A percentile compares a stretch with the other conserved stretches of the same genome.
Evolutionary conservation across 64 coral and sea anemone species (phyloP).

Genomic region (Platygyra sinensis): DNA sequence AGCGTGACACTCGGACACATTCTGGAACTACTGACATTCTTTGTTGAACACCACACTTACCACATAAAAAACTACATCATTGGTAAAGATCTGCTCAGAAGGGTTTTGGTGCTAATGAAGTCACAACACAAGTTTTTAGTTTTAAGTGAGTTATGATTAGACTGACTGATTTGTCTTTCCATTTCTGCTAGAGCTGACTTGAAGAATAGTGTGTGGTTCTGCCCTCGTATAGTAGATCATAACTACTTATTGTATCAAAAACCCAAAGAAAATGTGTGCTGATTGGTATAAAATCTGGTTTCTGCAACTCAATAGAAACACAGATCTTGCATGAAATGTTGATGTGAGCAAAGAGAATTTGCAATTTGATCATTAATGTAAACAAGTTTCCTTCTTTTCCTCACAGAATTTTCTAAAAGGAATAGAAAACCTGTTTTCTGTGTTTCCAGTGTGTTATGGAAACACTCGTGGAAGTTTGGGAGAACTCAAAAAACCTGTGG

Average conservation of each 20-base stretch:
- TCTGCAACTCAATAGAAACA: background rate
- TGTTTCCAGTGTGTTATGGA: no score
- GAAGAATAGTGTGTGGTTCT: no score
- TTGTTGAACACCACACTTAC: conserved; percentile 93
- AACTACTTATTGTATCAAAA: no score
- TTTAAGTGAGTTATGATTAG: conserved; percentile 77
- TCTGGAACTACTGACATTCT: conserved; percentile 92
- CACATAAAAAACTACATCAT: conserved; percentile 99
- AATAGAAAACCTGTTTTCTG: no score
- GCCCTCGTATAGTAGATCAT: background rate
- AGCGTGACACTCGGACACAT: conserved; percentile 88
- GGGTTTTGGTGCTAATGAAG: conserved; percentile 90
- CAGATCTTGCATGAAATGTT: no score
- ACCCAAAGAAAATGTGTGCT: background rate
- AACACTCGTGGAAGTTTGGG: no score
- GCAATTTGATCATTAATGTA: no score
- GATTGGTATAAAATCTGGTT: background rate
- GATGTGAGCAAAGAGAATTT: no score
- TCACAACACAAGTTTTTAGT: conserved; percentile 99
- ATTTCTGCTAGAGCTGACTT: no score
- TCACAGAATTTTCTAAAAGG: no score
- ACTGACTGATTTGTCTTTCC: background rate
- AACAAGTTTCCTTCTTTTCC: no score
- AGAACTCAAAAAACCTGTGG: no score
- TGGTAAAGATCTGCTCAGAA: conserved; percentile 90